These are phyloP conservation scores for Valencia hispanica DNA, from an alignment of 2,797 vertebrate species.

Conservation along the genomic window DNA sequence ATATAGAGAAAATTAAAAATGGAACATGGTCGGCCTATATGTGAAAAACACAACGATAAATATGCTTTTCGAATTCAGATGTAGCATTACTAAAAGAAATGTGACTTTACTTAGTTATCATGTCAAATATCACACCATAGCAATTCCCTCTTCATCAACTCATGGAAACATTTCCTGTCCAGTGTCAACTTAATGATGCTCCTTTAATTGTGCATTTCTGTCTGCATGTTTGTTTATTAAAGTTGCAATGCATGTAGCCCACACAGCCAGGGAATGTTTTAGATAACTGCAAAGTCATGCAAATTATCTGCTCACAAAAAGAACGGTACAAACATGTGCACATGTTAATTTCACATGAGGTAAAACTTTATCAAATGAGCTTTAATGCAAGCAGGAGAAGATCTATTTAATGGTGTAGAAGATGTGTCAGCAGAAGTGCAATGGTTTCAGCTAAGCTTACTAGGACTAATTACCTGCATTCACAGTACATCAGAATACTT, in stretches of 20 bases:
- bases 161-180: neutral
- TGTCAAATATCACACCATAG: neutral
- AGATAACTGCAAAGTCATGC: neutral
- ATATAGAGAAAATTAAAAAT: slow-evolving; percentile 7
- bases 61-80: neutral
- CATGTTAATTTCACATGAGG: slow-evolving; percentile 9
- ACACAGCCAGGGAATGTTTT: neutral
- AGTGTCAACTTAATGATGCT: neutral
- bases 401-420: slow-evolving; percentile 7
- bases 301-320: neutral
- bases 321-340: slow-evolving; percentile 1
- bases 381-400: slow-evolving; percentile 2
- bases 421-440: slow-evolving; percentile 25
- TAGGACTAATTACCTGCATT: neutral
- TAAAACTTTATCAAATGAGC: slow-evolving; percentile 19
- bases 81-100: neutral
- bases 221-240: neutral
- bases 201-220: neutral
- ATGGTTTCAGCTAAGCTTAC: neutral
- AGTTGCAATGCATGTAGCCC: slow-evolving; percentile 1
- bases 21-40: slow-evolving; percentile 5
- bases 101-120: neutral
- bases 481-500: neutral
- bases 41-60: neutral
- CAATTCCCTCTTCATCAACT: neutral